Evolutionary conservation across 2,797 vertebrate species (phyloP).

Genomic region (Pelodytes ibericus): DNA sequence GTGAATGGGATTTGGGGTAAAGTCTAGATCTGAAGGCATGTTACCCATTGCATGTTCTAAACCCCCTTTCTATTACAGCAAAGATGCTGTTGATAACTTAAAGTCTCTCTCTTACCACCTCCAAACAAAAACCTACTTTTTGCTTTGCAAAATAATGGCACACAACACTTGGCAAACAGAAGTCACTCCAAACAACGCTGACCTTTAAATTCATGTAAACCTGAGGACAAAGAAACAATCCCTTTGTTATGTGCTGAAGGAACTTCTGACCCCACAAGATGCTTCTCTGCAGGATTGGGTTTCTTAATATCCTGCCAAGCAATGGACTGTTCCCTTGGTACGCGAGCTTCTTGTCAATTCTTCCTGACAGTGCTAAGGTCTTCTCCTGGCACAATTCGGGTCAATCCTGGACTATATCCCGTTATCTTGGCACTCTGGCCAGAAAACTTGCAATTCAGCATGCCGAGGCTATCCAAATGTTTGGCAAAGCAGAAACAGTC

Average conservation of each 20-base stretch:
- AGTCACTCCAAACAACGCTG: not conserved
- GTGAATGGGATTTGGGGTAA: not conserved
- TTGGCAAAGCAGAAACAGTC: rapidly evolving
- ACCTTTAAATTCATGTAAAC: not conserved
- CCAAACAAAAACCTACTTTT: not conserved
- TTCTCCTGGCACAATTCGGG: not conserved
- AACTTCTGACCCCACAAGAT: not conserved
- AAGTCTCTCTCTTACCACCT: too few relatives aligned
- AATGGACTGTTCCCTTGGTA: not conserved
- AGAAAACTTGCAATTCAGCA: not conserved
- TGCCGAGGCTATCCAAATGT: not conserved
- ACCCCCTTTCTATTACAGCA: not conserved
- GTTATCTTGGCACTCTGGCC: not conserved
- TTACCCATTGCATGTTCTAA: not conserved
- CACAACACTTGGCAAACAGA: not conserved
- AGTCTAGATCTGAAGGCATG: not conserved
- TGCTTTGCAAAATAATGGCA: not conserved
- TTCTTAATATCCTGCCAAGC: not conserved
- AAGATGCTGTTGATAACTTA: too few relatives aligned
- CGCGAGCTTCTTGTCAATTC: not conserved
- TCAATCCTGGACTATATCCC: not conserved
- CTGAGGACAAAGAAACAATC: not conserved
- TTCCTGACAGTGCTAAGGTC: not conserved
- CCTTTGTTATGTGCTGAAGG: not conserved
- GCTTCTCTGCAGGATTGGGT: not conserved